A percentile compares a stretch with the other conserved stretches of the same genome.
Conservation (phyloP, 2,888 invertebrate species). For the Cryptocheilus praepositus region DNA sequence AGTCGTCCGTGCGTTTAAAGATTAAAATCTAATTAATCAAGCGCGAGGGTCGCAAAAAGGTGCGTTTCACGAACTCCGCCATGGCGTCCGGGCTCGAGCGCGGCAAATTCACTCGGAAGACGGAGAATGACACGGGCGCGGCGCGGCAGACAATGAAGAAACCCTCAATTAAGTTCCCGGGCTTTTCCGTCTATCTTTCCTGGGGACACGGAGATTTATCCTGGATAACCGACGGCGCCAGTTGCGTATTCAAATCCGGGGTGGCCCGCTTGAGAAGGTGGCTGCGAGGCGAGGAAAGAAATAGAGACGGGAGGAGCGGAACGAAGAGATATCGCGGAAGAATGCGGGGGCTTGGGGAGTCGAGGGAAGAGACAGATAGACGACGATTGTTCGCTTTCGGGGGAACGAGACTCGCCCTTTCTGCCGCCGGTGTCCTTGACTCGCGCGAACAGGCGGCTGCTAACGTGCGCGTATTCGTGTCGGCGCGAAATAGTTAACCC, state of each 20-base stretch:
- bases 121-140: conserved; percentile 4
- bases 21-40: conserved; percentile 58
- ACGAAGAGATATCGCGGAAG: too few species aligned
- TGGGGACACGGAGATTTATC: conserved; percentile 51
- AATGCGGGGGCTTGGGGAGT: too few species aligned
- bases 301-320: conserved; percentile 18
- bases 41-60: conserved; percentile 14
- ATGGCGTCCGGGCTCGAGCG: not conserved
- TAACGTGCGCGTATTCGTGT: conserved; percentile 27
- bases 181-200: conserved; percentile 47
- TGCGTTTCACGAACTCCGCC: not conserved
- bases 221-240: conserved; percentile 47
- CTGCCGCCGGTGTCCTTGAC: too few species aligned
- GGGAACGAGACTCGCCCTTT: conserved; percentile 20
- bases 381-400: not conserved
- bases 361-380: too few species aligned
- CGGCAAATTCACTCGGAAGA: not conserved
- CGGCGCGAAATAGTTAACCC: conserved; percentile 59
- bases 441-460: not conserved
- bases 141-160: conserved; percentile 44
- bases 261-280: conserved; percentile 23
- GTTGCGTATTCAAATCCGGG: conserved; percentile 55
- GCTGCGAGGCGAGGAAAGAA: conserved; percentile 8
- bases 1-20: conserved; percentile 45
- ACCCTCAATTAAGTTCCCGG: conserved; percentile 57